A percentile compares a stretch with the other conserved stretches of the same genome.
These are phyloP conservation scores for Chydorus sphaericus DNA, from an alignment of 2,888 invertebrate genomes.

Conservation along the genomic window DNA sequence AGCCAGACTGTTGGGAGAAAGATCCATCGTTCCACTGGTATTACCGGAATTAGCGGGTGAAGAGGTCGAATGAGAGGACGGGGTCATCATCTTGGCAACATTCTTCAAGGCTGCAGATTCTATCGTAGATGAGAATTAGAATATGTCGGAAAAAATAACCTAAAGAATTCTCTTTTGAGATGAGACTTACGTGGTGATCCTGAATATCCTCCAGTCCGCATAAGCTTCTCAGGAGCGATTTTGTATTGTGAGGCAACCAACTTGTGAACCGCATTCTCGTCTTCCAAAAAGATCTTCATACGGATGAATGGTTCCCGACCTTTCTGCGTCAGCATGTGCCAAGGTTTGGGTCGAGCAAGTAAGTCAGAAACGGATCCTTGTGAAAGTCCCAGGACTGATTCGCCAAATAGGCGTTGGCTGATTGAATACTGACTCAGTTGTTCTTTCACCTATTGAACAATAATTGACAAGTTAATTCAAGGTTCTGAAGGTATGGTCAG, in stretches of 20 bases:
- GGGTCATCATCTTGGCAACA: conserved; percentile 1
- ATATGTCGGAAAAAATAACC: neutral
- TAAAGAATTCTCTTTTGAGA: too few species aligned
- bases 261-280: conserved; percentile 88
- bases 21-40: neutral
- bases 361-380: conserved; percentile 97
- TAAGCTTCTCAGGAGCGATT: conserved; percentile 91
- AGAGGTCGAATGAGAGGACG: neutral
- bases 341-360: conserved; percentile 91
- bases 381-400: conserved; percentile 88
- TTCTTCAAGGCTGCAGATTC: conserved; percentile 8
- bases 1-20: neutral
- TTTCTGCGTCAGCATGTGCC: conserved; percentile 97
- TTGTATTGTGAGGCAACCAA: conserved; percentile 93
- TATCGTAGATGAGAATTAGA: neutral
- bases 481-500: too few species aligned
- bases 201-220: conserved; percentile 88
- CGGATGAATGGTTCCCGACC: conserved; percentile 92
- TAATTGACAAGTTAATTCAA: neutral
- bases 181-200: conserved; percentile 65
- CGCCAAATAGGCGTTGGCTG: conserved; percentile 94
- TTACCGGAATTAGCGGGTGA: neutral
- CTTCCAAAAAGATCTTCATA: conserved; percentile 95
- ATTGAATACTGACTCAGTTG: conserved; percentile 90
- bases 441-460: conserved; percentile 55